Evolutionary conservation across 2,113 vertebrate species (phyloP).

Genomic region (Campylorhamphus procurvoides): DNA sequence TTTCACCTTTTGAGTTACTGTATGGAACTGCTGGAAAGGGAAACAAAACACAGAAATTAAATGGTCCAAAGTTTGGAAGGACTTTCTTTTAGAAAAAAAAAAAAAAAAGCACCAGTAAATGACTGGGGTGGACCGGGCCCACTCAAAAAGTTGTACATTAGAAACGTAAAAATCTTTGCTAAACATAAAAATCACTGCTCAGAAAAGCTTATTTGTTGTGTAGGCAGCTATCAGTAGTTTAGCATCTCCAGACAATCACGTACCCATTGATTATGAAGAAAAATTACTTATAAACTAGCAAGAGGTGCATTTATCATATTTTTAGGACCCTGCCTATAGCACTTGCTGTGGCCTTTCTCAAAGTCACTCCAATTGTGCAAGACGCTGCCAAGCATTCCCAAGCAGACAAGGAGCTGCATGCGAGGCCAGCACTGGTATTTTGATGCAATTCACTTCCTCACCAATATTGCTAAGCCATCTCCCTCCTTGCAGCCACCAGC

Average conservation of each 20-base stretch:
- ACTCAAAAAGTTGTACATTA: not conserved
- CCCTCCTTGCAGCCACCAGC: not conserved
- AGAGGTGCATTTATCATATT: not conserved
- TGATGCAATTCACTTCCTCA: not conserved
- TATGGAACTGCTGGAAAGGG: not conserved
- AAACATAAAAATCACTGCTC: not conserved
- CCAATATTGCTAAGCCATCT: not conserved
- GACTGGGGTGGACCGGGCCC: fast-evolving
- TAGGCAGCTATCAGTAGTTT: not conserved
- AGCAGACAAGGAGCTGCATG: not conserved
- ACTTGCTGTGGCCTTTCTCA: not conserved
- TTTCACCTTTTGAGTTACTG: not conserved
- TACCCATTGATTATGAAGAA: not conserved
- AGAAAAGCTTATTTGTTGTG: not conserved
- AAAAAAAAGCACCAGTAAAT: not conserved
- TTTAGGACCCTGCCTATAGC: not conserved
- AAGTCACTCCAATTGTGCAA: fast-evolving
- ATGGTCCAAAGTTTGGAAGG: not conserved
- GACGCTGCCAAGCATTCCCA: not conserved
- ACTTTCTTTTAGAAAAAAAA: not conserved
- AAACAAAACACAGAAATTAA: not conserved
- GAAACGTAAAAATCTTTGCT: not conserved
- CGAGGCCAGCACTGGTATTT: not conserved
- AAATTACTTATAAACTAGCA: not conserved
- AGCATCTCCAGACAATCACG: not conserved